Base-by-base conservation (phyloP, 2,888 invertebrate species). In the Nemurella pictetii region DNA sequence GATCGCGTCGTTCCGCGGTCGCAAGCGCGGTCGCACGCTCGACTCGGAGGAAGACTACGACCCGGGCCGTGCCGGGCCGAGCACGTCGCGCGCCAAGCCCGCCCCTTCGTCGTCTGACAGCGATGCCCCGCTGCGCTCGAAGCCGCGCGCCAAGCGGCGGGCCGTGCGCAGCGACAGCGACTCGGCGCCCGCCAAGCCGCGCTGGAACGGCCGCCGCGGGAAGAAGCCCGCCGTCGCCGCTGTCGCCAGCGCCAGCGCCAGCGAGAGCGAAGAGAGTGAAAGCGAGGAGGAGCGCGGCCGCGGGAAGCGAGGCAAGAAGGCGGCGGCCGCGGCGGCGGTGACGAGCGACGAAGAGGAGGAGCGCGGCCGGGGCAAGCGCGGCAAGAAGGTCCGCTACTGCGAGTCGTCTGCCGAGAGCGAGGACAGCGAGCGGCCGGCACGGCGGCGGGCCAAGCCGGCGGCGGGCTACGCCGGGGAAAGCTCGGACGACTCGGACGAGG, bases 41-140 rank as follows among this genome's bases (percentile, higher is more conserved):
- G 92, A 93, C 87, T 93, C 93, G 0, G 93, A 92, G 86, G 93
- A 93, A 25, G 91, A 91, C 87, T 93, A 92, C 87, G 92, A 92
- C 84, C 92, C 93, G 9, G 90, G 78, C n/a, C 80, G 36, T 29
- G 26, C 35, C 81, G 72, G 72, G 2, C 75, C 84, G 78, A 84
- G 75, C 77, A 35, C 32, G 15, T 75, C 73, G 3, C 73, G 83
- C 26, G 81, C 25, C 32, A 55, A 72, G 4, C 80, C 55, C 27
- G 25, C 55, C 20, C 28, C 27, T 0, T n/a, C 55, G 27, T 28
- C 82, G 27, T 82, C 82, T 12, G 82, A 82, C 72, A 82, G 82
- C n/a, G 82, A 72, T 9, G 82, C 26, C 2, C 26, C 55, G 4
- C 78, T 30, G 3, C 75, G 75, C 20, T 15, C 78, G 9, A 25